Evolutionary conservation across 2,888 invertebrate species (phyloP).

Genomic region (Sipha maydis): DNA sequence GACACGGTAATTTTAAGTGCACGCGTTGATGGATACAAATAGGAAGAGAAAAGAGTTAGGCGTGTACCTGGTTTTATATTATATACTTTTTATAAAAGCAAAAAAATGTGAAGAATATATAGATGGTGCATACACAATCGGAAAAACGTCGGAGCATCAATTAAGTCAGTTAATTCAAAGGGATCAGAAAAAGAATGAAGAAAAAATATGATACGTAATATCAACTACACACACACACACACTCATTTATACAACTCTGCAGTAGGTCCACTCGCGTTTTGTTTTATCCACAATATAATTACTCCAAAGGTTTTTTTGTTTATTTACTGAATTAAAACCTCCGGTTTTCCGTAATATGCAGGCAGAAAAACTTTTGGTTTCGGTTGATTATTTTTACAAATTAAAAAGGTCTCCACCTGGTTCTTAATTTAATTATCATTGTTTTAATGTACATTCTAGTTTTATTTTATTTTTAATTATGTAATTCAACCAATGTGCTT

Average conservation of each 20-base stretch:
- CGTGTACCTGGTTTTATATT: neutral
- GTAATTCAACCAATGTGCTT: constrained; percentile 20
- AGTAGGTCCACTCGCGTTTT: constrained; percentile 46
- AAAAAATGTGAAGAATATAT: constrained; percentile 34
- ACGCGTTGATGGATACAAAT: constrained; percentile 38
- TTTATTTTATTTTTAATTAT: neutral
- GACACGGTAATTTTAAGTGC: constrained; percentile 26
- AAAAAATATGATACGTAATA: constrained; percentile 30
- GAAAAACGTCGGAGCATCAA: constrained; percentile 26
- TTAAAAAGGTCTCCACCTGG: constrained; percentile 33
- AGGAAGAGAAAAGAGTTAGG: constrained; percentile 35
- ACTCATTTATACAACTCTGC: constrained; percentile 26
- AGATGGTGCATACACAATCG: neutral
- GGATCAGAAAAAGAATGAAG: constrained; percentile 38
- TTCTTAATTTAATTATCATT: constrained; percentile 55
- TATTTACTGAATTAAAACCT: constrained; percentile 51
- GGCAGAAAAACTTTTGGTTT: constrained; percentile 22
- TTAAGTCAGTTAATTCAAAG: constrained; percentile 54
- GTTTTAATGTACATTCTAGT: constrained; percentile 34
- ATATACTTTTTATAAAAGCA: neutral
- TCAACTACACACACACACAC: neutral
- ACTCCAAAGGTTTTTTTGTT: constrained; percentile 40
- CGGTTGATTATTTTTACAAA: constrained; percentile 54
- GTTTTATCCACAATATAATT: constrained; percentile 48
- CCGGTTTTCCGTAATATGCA: constrained; percentile 20